Evolutionary conservation across 1,140 invertebrate genomes (phyloP), one percentile per base, ranked within the genome.

Genomic region (Sitodiplosis mosellana): DNA sequence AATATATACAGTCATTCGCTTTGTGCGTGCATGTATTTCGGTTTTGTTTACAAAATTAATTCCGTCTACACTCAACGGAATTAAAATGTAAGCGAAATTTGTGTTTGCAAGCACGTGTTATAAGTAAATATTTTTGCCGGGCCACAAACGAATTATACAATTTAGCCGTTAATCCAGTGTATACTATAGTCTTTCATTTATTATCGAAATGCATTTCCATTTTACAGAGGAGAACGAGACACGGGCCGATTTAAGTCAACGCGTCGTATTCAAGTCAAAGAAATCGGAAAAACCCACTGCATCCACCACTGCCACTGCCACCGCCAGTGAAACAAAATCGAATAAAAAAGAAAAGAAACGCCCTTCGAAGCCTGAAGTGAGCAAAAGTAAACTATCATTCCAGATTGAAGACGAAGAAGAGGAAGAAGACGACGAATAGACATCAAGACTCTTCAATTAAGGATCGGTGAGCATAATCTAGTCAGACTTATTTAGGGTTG

Each of bases 261-360:
- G 57, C n/a, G 56, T 60, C 47, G 55, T 60, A 19, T 60, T 60
- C 44, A 60, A 60, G 46, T 48, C 56, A 45, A 54, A 55, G 18
- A 27, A 3, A 51, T 53, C 33, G 57, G 60, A 46, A 48, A 52
- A 48, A 37, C n/a, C 12, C 2, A 22, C n/a, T 11, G 20, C 7
- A 19, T 6, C 46, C 8, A 27, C 17, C 37, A 42, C 4, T 21
- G 12, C 2, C n/a, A 14, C 5, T 7, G 17, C 10, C 15, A 47
- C 4, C 22, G 15, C 2, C 33, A 14, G 20, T 10, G 14, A 18
- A 38, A n/a, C 10, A 37, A 47, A 47, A 40, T 47, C 46, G 22
- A 47, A 47, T 7, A 46, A 46, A 36, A 27, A 21, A 27, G 15
- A 14, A 15, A 45, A 45, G 14, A 40, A 47, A 5, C 41, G 18